Conservation (phyloP, 1,140 invertebrate species). For the Parasteatoda tepidariorum region DNA sequence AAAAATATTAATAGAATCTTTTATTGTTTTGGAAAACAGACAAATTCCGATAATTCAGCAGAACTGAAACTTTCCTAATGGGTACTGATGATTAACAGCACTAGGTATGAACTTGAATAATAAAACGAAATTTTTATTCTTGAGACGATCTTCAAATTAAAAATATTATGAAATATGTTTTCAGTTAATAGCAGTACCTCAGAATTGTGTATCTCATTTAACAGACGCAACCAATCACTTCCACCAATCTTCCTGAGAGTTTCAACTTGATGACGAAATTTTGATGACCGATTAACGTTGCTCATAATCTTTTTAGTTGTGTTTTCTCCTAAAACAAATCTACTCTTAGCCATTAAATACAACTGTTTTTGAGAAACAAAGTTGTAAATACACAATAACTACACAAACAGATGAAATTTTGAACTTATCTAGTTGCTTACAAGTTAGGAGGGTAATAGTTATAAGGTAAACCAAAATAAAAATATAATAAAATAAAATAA, state of each 20-base stretch:
- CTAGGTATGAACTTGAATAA: no score
- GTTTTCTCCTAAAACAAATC: neutral
- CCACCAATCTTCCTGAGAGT: slow-evolving; percentile 45
- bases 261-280: slow-evolving; percentile 58
- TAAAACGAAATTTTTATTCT: no score
- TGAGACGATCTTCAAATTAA: no score
- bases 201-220: slow-evolving; percentile 42
- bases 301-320: neutral
- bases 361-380: neutral
- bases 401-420: neutral
- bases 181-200: neutral
- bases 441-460: no score
- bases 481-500: no score
- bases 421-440: neutral
- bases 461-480: no score
- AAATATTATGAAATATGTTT: neutral
- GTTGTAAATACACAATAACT: neutral
- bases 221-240: slow-evolving; percentile 49
- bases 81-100: no score
- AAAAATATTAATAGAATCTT: no score
- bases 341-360: neutral
- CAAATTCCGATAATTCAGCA: no score
- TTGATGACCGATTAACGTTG: slow-evolving; percentile 62
- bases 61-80: no score
- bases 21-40: no score